Evolutionary conservation across 2,797 vertebrate species (phyloP).

Genomic region (Thaleichthys pacificus): DNA sequence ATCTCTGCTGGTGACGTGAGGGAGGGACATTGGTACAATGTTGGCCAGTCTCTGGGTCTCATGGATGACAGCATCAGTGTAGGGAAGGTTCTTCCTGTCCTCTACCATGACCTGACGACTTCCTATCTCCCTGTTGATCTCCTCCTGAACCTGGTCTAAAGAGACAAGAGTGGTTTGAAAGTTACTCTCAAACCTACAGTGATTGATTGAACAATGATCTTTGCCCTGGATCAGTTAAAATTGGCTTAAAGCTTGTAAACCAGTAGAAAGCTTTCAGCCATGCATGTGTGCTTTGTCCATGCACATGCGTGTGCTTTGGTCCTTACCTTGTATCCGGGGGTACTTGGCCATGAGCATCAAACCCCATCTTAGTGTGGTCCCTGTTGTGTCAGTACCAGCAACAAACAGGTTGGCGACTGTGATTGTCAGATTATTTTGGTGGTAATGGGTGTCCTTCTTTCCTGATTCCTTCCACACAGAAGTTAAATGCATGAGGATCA

Average conservation of each 20-base stretch:
- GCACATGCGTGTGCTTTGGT: background rate
- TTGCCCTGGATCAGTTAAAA: too few relatives aligned
- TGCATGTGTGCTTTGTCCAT: background rate
- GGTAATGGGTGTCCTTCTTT: conserved; percentile 28
- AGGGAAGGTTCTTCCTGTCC: conserved; percentile 55
- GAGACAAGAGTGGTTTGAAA: background rate
- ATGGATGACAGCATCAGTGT: conserved; percentile 59
- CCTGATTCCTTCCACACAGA: conserved; percentile 34
- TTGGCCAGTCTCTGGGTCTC: conserved; percentile 56
- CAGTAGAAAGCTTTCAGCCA: background rate
- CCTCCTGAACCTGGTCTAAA: conserved; percentile 56
- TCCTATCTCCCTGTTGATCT: conserved; percentile 47
- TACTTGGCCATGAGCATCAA: conserved; percentile 63
- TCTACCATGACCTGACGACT: conserved; percentile 30
- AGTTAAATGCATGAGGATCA: background rate
- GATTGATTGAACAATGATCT: background rate
- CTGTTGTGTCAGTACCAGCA: conserved; percentile 52
- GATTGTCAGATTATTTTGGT: conserved; percentile 28
- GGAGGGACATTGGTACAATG: conserved; percentile 24
- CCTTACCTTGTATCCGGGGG: conserved; percentile 51
- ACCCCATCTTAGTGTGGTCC: conserved; percentile 44
- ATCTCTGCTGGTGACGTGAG: conserved; percentile 46
- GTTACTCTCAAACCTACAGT: background rate
- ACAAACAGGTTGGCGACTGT: conserved; percentile 47
- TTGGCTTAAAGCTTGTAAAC: too few relatives aligned